These are phyloP conservation scores for Glomeris maerens DNA, from an alignment of 1,140 invertebrate species.

Conservation along the genomic window DNA sequence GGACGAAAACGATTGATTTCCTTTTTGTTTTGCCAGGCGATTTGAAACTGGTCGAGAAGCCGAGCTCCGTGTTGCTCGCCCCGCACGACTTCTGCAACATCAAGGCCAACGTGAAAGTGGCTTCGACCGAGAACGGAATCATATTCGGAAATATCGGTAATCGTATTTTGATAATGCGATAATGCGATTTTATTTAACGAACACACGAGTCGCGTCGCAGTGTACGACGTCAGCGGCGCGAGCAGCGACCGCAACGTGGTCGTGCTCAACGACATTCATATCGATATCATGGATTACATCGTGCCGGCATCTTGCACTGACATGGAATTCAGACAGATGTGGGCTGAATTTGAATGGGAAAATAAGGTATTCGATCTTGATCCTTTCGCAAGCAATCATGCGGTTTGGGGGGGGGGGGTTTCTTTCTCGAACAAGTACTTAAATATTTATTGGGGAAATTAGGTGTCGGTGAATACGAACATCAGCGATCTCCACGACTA, in stretches of 20 bases:
- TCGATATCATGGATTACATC: conserved; percentile 99
- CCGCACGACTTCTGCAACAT: conserved; percentile 96
- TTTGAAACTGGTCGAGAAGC: conserved; percentile 93
- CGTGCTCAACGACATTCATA: conserved; percentile 96
- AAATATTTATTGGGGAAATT: conserved; percentile 17
- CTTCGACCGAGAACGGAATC: conserved; percentile 97
- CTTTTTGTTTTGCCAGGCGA: conserved; percentile 44
- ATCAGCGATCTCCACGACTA: conserved; percentile 87
- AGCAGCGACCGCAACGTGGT: conserved; percentile 91
- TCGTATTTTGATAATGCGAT: conserved; percentile 14
- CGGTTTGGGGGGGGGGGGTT: too few species aligned
- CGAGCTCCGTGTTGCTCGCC: conserved; percentile 83
- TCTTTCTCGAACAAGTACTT: too few species aligned
- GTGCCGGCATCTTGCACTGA: conserved; percentile 91
- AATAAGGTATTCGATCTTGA: conserved; percentile 59
- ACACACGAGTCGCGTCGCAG: too few species aligned
- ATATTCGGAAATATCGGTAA: conserved; percentile 98
- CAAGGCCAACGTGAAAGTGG: conserved; percentile 87
- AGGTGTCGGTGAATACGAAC: conserved; percentile 87
- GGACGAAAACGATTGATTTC: neutral
- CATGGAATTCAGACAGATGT: conserved; percentile 94
- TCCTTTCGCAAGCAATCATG: too few species aligned
- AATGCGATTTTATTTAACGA: conserved; percentile 8
- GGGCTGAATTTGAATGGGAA: conserved; percentile 99
- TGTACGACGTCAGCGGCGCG: conserved; percentile 88